phyloP scores from a whole-genome alignment of 53 echinoderm and acorn worm species.

The Antedon mediterranea region DNA sequence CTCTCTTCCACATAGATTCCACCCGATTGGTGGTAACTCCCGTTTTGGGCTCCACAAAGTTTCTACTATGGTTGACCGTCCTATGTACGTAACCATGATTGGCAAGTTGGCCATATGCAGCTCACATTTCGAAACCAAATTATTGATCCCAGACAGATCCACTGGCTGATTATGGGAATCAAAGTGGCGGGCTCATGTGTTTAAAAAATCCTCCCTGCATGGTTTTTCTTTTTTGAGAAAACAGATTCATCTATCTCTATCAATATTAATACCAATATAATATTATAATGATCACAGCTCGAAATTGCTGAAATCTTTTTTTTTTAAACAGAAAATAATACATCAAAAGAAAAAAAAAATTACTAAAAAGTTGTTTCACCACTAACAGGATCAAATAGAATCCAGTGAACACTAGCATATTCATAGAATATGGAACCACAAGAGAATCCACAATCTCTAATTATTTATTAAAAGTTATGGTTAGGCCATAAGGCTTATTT shows the following conservation, averaged over 20 bases:
- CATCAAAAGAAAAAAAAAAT: too few species aligned
- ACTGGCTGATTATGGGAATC: conserved; percentile 2
- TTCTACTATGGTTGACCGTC: conserved; percentile 2
- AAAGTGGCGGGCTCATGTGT: conserved; percentile 11
- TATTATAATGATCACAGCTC: too few species aligned
- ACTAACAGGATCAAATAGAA: too few species aligned
- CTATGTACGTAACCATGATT: not conserved
- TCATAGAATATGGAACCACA: too few species aligned
- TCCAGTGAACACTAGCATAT: too few species aligned
- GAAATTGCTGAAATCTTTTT: too few species aligned
- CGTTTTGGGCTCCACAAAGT: conserved; percentile 8
- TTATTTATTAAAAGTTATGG: too few species aligned
- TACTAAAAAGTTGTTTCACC: too few species aligned
- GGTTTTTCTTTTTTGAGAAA: not conserved
- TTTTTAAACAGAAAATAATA: too few species aligned
- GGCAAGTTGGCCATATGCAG: not conserved
- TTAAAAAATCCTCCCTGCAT: conserved; percentile 9
- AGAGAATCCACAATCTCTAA: too few species aligned
- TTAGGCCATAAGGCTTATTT: too few species aligned
- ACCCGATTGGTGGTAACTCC: not conserved
- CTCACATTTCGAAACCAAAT: conserved; percentile 6
- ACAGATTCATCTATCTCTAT: conserved; percentile 6
- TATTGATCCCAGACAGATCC: conserved; percentile 6
- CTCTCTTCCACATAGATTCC: conserved; percentile 10
- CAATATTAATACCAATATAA: too few species aligned